Percentiles rank a stretch among this genome's conserved stretches.
Conservation (phyloP, 2,888 invertebrate genomes). For the Limnephilus marmoratus region DNA sequence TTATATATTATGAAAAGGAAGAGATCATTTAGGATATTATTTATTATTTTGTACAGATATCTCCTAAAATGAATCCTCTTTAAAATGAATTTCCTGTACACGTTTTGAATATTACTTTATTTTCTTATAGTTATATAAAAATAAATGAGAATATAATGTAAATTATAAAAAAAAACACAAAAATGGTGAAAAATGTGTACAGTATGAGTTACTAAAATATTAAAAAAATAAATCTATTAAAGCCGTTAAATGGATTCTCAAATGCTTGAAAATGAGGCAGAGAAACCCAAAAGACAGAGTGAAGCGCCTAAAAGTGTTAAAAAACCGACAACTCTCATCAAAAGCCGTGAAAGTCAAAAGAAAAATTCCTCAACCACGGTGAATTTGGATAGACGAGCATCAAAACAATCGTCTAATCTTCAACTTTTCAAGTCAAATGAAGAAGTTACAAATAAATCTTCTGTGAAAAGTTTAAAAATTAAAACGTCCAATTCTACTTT, state of each 20-base stretch:
- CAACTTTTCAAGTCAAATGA: neutral
- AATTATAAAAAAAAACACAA: neutral
- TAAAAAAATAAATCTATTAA: neutral
- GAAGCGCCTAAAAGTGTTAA: neutral
- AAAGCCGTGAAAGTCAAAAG: conserved; percentile 12
- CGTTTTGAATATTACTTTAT: neutral
- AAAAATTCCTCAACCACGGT: conserved; percentile 5
- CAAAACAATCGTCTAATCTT: neutral
- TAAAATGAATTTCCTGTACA: no score
- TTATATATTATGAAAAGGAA: no score
- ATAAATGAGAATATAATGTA: neutral
- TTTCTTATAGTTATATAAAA: neutral
- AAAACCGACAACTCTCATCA: neutral
- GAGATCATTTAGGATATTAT: no score
- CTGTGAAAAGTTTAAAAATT: neutral
- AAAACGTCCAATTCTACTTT: neutral
- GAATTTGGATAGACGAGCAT: neutral
- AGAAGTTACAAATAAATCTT: conserved; percentile 8
- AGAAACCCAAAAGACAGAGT: neutral
- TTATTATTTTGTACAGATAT: no score
- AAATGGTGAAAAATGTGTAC: neutral
- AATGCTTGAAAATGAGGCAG: neutral
- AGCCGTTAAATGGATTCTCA: conserved; percentile 10
- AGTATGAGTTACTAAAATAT: neutral
- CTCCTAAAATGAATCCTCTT: no score